Evolutionary conservation across 30 jellyfish, hydroid and myxozoan genomes (phyloP).

Genomic region (Aurelia sp.): DNA sequence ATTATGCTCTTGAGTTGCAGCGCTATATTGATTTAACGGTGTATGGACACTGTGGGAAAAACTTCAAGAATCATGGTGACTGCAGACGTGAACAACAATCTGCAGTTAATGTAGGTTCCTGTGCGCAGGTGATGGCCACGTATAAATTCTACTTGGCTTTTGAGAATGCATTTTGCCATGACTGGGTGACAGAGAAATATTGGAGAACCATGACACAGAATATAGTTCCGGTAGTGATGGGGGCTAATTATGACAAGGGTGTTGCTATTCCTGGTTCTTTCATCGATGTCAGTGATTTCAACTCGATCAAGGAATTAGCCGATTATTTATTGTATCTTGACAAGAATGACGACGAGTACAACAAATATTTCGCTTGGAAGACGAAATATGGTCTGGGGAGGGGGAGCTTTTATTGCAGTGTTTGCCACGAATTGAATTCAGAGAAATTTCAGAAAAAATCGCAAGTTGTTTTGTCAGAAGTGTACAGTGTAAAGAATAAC

Average conservation of each 20-base stretch:
- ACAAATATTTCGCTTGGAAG: constrained; percentile 77
- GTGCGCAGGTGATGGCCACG: neutral
- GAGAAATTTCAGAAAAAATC: neutral
- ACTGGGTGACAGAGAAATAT: constrained; percentile 87
- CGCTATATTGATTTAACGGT: too few species aligned
- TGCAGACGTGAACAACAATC: constrained; percentile 39
- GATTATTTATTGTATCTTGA: constrained; percentile 68
- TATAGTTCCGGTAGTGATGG: constrained; percentile 84
- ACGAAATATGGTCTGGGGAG: constrained; percentile 33
- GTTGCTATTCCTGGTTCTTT: constrained; percentile 2
- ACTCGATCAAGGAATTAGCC: constrained; percentile 69
- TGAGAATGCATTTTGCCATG: constrained; percentile 64
- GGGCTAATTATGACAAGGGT: constrained; percentile 63
- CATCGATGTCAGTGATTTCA: too few species aligned
- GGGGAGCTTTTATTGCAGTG: neutral
- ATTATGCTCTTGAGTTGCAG: constrained; percentile 41
- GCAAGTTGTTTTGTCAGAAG: neutral
- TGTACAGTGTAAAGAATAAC: neutral
- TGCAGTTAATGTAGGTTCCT: constrained; percentile 43
- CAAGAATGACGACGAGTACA: neutral
- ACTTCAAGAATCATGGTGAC: constrained; percentile 53
- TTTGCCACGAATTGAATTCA: constrained; percentile 4
- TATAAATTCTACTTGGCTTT: too few species aligned
- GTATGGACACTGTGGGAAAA: constrained; percentile 75
- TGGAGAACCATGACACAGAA: constrained; percentile 64